These are phyloP conservation scores for Colius striatus DNA, from an alignment of 2,113 vertebrate species.

Conservation along the genomic window DNA sequence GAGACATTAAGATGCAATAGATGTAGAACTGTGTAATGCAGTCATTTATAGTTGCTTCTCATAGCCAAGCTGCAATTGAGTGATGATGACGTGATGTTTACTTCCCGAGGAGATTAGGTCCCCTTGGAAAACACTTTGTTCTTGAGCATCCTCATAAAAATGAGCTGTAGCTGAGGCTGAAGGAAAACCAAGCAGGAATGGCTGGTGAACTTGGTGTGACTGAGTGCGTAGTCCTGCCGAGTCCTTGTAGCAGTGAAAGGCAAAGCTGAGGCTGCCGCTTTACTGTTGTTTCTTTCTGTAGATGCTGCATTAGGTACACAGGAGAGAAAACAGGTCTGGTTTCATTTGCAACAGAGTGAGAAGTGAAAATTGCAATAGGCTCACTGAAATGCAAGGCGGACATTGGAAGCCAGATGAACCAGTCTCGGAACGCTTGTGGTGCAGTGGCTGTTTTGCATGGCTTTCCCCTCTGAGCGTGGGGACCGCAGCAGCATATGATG, in stretches of 20 bases:
- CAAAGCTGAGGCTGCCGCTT: neutral
- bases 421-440: neutral
- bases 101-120: conserved; percentile 15
- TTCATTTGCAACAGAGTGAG: neutral
- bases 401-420: neutral
- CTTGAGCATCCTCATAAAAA: conserved; percentile 32
- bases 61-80: neutral
- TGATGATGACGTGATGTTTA: conserved; percentile 34
- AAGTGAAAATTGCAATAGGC: accelerated
- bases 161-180: neutral
- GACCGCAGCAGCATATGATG: neutral
- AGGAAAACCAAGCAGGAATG: neutral
- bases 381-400: neutral
- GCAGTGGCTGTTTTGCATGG: neutral
- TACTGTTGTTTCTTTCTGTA: neutral
- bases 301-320: neutral
- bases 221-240: neutral
- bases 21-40: neutral
- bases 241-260: neutral
- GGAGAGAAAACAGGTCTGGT: neutral
- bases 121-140: conserved; percentile 35
- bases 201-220: neutral
- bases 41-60: neutral
- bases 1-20: neutral
- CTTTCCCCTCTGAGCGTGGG: neutral